Evolutionary conservation across 2,113 vertebrate species (phyloP).

Genomic region (Peromyscus californicus): DNA sequence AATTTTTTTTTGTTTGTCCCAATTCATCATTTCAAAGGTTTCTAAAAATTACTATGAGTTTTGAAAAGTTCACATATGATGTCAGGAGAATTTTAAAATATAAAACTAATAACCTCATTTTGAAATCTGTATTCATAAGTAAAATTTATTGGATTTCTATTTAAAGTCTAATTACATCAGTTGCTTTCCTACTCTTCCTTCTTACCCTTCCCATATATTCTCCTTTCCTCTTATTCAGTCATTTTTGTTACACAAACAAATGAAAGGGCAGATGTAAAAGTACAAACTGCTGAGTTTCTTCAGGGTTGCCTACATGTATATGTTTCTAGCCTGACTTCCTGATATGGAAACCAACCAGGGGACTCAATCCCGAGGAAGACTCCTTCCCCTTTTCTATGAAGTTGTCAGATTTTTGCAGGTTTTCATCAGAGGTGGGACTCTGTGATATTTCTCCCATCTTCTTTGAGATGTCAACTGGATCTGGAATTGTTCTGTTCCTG

Average conservation of each 20-base stretch:
- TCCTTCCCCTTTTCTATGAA: not conserved
- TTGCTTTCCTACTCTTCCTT: not conserved
- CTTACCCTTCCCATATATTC: not conserved
- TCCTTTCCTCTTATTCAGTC: not conserved
- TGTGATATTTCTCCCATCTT: not conserved
- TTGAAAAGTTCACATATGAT: not conserved
- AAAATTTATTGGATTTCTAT: not conserved
- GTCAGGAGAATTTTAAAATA: constrained; percentile 21
- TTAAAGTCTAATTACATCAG: not conserved
- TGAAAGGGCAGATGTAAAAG: not conserved
- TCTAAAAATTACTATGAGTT: not conserved
- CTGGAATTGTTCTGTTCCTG: not conserved
- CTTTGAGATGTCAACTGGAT: not conserved
- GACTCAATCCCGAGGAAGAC: not conserved
- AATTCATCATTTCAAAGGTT: constrained; percentile 36
- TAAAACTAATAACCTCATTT: constrained; percentile 33
- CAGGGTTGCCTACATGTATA: not conserved
- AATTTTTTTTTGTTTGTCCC: not conserved
- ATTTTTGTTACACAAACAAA: not conserved
- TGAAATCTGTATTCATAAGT: not conserved
- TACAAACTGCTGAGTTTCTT: not conserved
- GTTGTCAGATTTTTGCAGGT: not conserved
- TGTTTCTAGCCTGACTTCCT: not conserved
- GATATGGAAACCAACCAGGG: not conserved
- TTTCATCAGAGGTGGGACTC: not conserved